These are phyloP conservation scores for Octonoba sinensis DNA, from an alignment of 2,888 invertebrate species.

Conservation along the genomic window DNA sequence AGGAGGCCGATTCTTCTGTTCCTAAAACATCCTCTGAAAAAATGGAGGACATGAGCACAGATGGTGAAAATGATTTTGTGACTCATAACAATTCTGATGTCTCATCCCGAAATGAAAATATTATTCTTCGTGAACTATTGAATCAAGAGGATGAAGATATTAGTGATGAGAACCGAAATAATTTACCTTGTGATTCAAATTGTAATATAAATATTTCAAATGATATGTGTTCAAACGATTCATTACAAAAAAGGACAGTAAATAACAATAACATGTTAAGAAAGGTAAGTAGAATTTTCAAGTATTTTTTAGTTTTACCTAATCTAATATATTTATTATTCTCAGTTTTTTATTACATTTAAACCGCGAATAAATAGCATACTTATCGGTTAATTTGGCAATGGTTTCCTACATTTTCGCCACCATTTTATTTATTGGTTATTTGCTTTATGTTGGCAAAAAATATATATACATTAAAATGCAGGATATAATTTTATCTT, in stretches of 20 bases:
- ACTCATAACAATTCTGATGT: constrained; percentile 27
- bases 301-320: background rate
- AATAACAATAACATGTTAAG: constrained; percentile 68
- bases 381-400: no score
- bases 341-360: no score
- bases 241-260: constrained; percentile 45
- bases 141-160: constrained; percentile 79
- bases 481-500: no score
- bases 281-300: constrained; percentile 74
- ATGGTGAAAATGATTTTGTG: constrained; percentile 29
- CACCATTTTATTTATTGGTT: no score
- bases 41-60: constrained; percentile 24
- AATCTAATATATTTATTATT: no score
- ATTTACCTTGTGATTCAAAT: constrained; percentile 47
- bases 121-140: constrained; percentile 74
- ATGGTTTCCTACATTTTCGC: no score
- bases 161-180: constrained; percentile 70
- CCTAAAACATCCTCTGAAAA: constrained; percentile 44
- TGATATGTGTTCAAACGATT: constrained; percentile 46
- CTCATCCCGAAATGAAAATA: constrained; percentile 70
- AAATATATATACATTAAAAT: no score
- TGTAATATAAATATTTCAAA: constrained; percentile 34
- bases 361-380: no score
- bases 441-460: no score
- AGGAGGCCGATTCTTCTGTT: constrained; percentile 60